phyloP scores from a whole-genome alignment of 2,797 vertebrate species.

The Sebastes miniatus region DNA sequence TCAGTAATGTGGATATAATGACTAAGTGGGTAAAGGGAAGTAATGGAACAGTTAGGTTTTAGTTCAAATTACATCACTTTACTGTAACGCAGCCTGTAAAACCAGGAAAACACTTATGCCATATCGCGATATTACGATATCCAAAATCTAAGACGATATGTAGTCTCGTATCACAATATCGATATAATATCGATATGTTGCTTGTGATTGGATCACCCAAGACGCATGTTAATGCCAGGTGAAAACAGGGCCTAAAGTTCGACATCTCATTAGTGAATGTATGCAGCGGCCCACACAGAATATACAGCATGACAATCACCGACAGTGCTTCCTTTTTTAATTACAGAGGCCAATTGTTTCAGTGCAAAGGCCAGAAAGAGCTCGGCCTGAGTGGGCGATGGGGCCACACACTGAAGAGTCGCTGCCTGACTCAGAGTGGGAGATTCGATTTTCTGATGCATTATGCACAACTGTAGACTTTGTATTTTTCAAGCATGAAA shows the following conservation, averaged over 20 bases:
- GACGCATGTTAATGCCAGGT: no score
- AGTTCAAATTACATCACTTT: no score
- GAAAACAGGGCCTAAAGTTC: neutral
- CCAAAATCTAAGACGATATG: no score
- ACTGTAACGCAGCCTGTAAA: no score
- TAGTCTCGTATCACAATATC: no score
- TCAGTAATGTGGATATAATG: no score
- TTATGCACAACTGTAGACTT: neutral
- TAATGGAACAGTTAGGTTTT: no score
- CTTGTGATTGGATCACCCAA: no score
- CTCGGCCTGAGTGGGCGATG: conserved; percentile 13
- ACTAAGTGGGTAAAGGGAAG: no score
- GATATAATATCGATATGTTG: no score
- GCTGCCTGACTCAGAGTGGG: neutral
- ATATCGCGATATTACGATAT: no score
- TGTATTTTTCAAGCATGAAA: neutral
- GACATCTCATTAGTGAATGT: neutral
- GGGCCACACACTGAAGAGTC: neutral
- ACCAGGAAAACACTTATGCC: no score
- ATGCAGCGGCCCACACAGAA: neutral
- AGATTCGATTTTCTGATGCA: conserved; percentile 8
- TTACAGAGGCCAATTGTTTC: conserved; percentile 14
- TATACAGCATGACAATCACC: neutral
- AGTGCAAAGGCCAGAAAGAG: neutral
- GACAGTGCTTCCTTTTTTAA: conserved; percentile 4